Evolutionary conservation across 2,113 vertebrate genomes (phyloP), one percentile per base, ranked within the genome.

Genomic region (Dromaius novaehollandiae): DNA sequence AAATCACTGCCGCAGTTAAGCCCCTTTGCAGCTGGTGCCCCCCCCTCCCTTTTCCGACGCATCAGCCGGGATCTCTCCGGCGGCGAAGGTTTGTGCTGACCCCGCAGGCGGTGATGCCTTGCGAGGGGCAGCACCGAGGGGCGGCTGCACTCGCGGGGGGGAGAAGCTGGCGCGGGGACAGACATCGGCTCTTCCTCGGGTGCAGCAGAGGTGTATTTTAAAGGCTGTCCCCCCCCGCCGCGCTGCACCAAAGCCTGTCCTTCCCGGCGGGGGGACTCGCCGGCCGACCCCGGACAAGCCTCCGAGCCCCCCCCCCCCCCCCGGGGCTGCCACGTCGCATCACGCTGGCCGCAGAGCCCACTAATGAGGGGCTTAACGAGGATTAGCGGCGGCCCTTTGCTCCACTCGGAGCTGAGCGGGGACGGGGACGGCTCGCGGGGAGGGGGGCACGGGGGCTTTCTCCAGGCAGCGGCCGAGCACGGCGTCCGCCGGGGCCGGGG

Each of bases 361-460:
- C 66, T 96, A 96, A 96, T 90, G 91, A 96, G 93, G 38, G 63
- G 20, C 76, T 96, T 96, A 96, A 65, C 1, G 46, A 36, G 64
- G 91, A 87, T 95, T 87, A 89, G 50, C 2, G 4, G 68, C 2
- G 2, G 34, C 86, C 63, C 38, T 81, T 46, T 50, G 69, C 74
- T 82, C 70, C 1, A 21, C 77, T 58, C 30, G 8, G 1, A 11
- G 68, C 36, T 3, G 53, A 61, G 77, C 10, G 1, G 63, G 69
- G 46, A 51, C 8, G 53, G 90, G 71, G 65, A 53, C 28, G 51
- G 25, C 17, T 12, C 21, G 56, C 28, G 11, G 32, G 15, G 6
- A 11, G 11, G 51, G 60, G 36, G 11, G 2, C 36, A 13, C 6
- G 38, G 25, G 32, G 74, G 58, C 30, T 69, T 69, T 69, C 13